Evolutionary conservation across 2,113 vertebrate species (phyloP), one percentile per base, ranked within the genome.

Genomic region (Tyto alba): DNA sequence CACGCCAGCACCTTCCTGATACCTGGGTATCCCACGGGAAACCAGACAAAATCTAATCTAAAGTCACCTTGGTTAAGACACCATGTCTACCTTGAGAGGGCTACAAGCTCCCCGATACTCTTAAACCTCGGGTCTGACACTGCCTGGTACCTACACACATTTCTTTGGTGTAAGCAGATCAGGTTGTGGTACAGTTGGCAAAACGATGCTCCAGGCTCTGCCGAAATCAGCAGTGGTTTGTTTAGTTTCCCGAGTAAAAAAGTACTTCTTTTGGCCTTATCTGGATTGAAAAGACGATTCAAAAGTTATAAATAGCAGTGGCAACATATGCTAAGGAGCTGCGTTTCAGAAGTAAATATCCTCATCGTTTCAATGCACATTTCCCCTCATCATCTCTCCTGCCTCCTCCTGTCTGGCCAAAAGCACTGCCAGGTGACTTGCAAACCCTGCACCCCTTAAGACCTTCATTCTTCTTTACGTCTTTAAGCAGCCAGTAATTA

Each of bases 231-330:
- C 3, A 0, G 10, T 16, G 38, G 32, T 41, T 96, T 87, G 63
- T 81, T 86, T 66, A 6, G 74, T 19, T 91, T 78, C 64, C 69
- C 11, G 16, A 81, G 56, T 3, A 50, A 66, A n/a, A 63, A 41
- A 41, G 4, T 1, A 40, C 87, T 92, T 96, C 80, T 83, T 94
- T 92, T 88, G 92, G 74, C 90, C 73, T 88, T 92, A 36, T 93
- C 92, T 90, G 71, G 88, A 94, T 80, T 52, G 87, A 95, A 93
- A 96, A 96, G 95, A 91, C 89, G 66, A 95, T 92, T 68, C 84
- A 92, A 85, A 84, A 71, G 83, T 94, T 97, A 97, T 96, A 96
- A 97, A 97, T 96, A 97, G 96, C 94, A 93, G 85, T 17, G 38
- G 83, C 62, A 86, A 83, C 96, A 95, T 95, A 95, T 90, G 93